phyloP scores from a whole-genome alignment of 2,888 invertebrate genomes.

The Morpho deidamia region DNA sequence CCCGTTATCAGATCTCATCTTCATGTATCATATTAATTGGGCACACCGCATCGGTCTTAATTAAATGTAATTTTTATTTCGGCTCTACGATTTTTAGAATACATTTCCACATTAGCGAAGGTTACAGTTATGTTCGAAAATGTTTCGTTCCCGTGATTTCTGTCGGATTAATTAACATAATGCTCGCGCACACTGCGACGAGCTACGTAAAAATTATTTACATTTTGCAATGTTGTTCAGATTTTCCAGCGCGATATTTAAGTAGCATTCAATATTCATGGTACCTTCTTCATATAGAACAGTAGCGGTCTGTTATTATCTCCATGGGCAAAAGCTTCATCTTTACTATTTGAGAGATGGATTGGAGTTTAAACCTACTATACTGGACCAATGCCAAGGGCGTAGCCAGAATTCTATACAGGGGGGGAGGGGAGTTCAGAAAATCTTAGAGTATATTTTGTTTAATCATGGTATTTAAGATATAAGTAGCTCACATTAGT shows the following conservation, averaged over 20 bases:
- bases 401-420: too few relatives aligned
- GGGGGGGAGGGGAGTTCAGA: too few relatives aligned
- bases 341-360: too few relatives aligned
- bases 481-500: too few relatives aligned
- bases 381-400: too few relatives aligned
- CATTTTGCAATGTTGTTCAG: constrained; percentile 2
- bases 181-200: constrained; percentile 6
- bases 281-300: not conserved
- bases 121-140: constrained; percentile 29
- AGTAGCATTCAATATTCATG: not conserved
- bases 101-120: constrained; percentile 25
- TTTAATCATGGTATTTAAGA: too few relatives aligned
- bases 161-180: constrained; percentile 21
- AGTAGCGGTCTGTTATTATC: too few relatives aligned
- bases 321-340: not conserved
- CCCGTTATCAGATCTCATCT: constrained; percentile 36
- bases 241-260: constrained; percentile 3
- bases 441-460: too few relatives aligned
- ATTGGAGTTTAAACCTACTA: too few relatives aligned
- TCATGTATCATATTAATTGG: constrained; percentile 45
- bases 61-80: constrained; percentile 39
- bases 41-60: constrained; percentile 43
- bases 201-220: not conserved
- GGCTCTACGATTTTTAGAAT: constrained; percentile 37
- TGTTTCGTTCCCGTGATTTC: constrained; percentile 17